These are phyloP conservation scores for Clarias gariepinus DNA, from an alignment of 2,113 vertebrate genomes.

Conservation along the genomic window DNA sequence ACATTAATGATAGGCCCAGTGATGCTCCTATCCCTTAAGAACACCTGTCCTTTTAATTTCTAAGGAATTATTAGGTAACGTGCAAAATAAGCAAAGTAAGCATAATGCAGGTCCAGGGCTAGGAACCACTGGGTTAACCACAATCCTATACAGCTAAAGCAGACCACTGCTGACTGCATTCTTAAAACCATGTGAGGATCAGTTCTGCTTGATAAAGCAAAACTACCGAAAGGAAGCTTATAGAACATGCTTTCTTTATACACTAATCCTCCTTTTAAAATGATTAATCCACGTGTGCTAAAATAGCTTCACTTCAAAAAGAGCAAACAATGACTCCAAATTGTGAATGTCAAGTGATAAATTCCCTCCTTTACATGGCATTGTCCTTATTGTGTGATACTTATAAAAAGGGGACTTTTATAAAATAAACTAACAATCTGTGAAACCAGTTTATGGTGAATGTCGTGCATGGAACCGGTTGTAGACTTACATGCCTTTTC, in stretches of 20 bases:
- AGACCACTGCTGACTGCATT: conserved; percentile 12
- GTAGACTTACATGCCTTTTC: conserved; percentile 30
- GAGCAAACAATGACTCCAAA: conserved; percentile 14
- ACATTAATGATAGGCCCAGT: background rate
- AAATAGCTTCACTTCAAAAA: conserved; percentile 5
- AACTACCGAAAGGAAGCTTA: conserved; percentile 10
- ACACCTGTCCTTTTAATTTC: background rate
- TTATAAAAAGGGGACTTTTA: background rate
- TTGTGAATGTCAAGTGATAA: conserved; percentile 15
- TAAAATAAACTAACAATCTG: conserved; percentile 13
- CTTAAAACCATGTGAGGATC: conserved; percentile 19
- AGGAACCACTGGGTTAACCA: background rate
- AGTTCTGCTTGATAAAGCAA: conserved; percentile 30
- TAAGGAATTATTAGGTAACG: background rate
- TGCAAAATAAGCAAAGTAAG: background rate
- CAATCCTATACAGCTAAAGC: conserved; percentile 12
- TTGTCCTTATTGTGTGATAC: conserved; percentile 11
- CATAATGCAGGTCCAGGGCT: background rate
- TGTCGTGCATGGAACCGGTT: conserved; percentile 21
- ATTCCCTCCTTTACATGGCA: background rate
- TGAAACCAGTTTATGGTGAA: conserved; percentile 16
- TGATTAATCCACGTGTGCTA: conserved; percentile 15
- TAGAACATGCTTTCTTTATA: conserved; percentile 18
- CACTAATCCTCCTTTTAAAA: conserved; percentile 23
- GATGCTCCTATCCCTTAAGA: background rate